phyloP scores from a whole-genome alignment of 2,797 vertebrate species.

The Sitta carolinensis region DNA sequence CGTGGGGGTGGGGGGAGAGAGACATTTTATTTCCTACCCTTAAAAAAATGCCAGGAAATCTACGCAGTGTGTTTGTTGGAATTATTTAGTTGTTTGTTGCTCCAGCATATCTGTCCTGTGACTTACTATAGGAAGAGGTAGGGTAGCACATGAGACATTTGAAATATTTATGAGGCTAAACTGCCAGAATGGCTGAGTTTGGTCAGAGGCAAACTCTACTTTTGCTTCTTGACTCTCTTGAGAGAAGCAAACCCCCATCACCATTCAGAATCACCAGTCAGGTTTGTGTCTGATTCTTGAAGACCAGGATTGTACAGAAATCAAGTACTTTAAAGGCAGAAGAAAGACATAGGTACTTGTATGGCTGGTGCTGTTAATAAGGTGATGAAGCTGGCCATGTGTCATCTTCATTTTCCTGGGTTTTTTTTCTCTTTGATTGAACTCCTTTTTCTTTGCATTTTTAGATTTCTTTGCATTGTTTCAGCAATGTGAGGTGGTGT shows the following conservation, averaged over 20 bases:
- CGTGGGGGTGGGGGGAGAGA: fast-evolving
- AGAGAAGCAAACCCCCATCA: not conserved
- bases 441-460: not conserved
- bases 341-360: fast-evolving
- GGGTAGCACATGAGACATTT: not conserved
- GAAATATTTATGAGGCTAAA: constrained; percentile 12
- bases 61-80: not conserved
- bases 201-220: not conserved
- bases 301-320: not conserved
- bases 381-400: not conserved
- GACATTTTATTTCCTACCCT: not conserved
- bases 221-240: not conserved
- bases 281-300: not conserved
- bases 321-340: not conserved
- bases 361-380: not conserved
- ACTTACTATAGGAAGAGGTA: not conserved
- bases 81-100: not conserved
- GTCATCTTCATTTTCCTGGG: not conserved
- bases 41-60: not conserved
- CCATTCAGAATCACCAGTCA: not conserved
- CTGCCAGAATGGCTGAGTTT: not conserved
- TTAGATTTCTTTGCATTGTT: not conserved
- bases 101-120: not conserved
- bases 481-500: fast-evolving
- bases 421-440: not conserved